Evolutionary conservation across 1,140 invertebrate species (phyloP).

Genomic region (Lasioglossum albipes): DNA sequence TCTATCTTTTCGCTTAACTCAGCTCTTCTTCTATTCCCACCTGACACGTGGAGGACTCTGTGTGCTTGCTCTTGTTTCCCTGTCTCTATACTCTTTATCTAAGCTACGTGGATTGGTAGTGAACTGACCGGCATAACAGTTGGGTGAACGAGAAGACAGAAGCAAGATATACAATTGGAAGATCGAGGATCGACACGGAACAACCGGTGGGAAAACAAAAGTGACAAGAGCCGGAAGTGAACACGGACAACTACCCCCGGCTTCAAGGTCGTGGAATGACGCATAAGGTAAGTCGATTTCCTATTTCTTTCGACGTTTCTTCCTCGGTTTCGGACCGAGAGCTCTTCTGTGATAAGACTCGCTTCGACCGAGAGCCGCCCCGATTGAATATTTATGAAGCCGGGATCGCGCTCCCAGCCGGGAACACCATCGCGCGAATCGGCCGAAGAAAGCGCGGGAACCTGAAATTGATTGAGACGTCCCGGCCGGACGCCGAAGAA

Average conservation of each 20-base stretch:
- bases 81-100: slow-evolving; percentile 21
- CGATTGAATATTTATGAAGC: slow-evolving; percentile 60
- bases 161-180: not conserved
- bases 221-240: slow-evolving; percentile 54
- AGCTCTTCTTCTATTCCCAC: not conserved
- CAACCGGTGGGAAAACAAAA: slow-evolving; percentile 33
- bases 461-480: slow-evolving; percentile 34
- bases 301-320: slow-evolving; percentile 3
- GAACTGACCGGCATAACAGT: slow-evolving; percentile 11
- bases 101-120: not conserved
- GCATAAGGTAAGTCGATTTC: slow-evolving; percentile 73
- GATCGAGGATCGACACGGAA: not conserved
- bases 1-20: slow-evolving; percentile 6
- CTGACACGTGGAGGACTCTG: not conserved
- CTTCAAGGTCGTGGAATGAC: slow-evolving; percentile 74
- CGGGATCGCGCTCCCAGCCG: slow-evolving; percentile 5
- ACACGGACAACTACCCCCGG: slow-evolving; percentile 42
- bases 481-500: slow-evolving; percentile 1
- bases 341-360: not conserved
- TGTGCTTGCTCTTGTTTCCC: not conserved
- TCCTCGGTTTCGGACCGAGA: not conserved
- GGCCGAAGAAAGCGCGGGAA: slow-evolving; percentile 15
- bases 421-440: not conserved
- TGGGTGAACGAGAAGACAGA: not conserved
- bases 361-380: not conserved